Percentiles rank a stretch among this genome's conserved stretches.
Conservation (phyloP, 2,797 vertebrate species). For the Pagetopsis macropterus region DNA sequence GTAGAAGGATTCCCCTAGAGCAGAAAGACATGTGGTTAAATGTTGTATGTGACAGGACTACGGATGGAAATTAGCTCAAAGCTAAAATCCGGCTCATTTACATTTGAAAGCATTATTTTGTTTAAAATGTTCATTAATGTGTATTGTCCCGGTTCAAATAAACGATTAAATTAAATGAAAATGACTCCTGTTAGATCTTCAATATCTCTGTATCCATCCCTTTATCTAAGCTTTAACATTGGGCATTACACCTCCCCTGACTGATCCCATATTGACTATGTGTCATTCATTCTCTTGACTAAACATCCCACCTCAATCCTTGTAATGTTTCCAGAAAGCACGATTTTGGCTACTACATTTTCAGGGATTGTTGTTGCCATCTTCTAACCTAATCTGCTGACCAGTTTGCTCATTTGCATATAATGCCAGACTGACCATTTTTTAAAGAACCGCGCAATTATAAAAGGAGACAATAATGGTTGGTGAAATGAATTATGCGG, state of each 20-base stretch:
- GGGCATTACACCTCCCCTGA: constrained; percentile 28
- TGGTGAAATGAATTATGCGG: constrained; percentile 71
- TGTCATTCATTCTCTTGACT: constrained; percentile 19
- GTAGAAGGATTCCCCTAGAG: constrained; percentile 4
- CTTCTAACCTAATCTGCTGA: constrained; percentile 33
- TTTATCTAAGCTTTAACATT: constrained; percentile 12
- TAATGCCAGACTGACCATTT: constrained; percentile 47
- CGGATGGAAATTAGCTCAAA: no score
- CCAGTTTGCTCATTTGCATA: constrained; percentile 52
- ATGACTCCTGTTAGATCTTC: constrained; percentile 14
- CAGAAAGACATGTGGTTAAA: background rate
- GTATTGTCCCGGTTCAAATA: no score
- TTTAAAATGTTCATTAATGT: no score
- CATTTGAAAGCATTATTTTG: no score
- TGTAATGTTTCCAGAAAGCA: constrained; percentile 19
- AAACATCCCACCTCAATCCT: constrained; percentile 8
- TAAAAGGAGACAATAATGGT: constrained; percentile 74
- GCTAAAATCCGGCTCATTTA: no score
- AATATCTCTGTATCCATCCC: background rate
- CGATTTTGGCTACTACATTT: constrained; percentile 12
- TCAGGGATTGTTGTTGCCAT: constrained; percentile 9
- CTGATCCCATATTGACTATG: constrained; percentile 30
- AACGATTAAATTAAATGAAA: no score
- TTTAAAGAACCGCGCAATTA: constrained; percentile 60
- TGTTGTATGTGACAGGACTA: no score